Conservation (phyloP, 2,888 invertebrate genomes). For the Chrysolina oricalcia region DNA sequence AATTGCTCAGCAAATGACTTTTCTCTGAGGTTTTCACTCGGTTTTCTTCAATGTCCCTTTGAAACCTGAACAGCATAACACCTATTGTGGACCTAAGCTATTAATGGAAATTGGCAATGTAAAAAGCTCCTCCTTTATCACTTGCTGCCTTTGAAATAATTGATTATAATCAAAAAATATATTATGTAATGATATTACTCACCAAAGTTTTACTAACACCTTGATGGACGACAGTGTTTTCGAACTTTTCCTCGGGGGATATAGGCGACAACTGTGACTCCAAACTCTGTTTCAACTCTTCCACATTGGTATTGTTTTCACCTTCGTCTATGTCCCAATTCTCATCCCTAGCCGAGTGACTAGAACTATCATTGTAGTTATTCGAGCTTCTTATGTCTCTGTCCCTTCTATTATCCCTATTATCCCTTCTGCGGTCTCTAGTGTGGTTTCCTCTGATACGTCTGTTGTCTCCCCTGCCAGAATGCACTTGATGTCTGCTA, state of each 20-base stretch:
- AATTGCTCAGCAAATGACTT: too few relatives aligned
- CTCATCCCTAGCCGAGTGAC: constrained; percentile 20
- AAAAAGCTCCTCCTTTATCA: too few relatives aligned
- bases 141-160: too few relatives aligned
- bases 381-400: constrained; percentile 53
- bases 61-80: too few relatives aligned
- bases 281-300: constrained; percentile 54
- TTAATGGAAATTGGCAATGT: too few relatives aligned
- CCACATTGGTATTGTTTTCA: not conserved
- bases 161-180: not conserved
- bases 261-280: constrained; percentile 63
- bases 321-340: constrained; percentile 40
- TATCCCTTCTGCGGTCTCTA: constrained; percentile 36
- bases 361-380: constrained; percentile 30
- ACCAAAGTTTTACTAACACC: constrained; percentile 48
- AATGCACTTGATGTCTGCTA: not conserved
- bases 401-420: constrained; percentile 41
- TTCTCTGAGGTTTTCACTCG: too few relatives aligned
- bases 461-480: constrained; percentile 8
- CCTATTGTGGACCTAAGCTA: too few relatives aligned
- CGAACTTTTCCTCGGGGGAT: constrained; percentile 52
- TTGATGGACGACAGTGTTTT: constrained; percentile 40
- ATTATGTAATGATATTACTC: constrained; percentile 15
- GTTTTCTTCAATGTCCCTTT: too few relatives aligned
- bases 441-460: constrained; percentile 29